phyloP scores from a whole-genome alignment of 2,888 invertebrate genomes.

The Ophioninae sp. region DNA sequence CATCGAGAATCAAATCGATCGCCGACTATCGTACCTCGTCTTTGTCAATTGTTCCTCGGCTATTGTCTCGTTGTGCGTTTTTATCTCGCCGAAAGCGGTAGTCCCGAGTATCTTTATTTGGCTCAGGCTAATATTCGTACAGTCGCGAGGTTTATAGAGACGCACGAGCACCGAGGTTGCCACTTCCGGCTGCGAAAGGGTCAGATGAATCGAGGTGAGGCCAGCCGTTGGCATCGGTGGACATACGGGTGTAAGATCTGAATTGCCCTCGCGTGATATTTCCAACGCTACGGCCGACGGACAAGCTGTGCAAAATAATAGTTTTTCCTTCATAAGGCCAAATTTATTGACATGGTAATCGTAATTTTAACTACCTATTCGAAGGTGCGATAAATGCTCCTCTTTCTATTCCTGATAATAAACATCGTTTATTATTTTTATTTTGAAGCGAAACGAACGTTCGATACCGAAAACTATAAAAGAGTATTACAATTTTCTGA shows the following conservation, averaged over 20 bases:
- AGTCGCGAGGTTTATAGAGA: slow-evolving; percentile 92
- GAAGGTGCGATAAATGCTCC: not conserved
- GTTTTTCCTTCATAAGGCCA: not conserved
- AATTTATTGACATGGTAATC: not conserved
- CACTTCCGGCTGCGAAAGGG: slow-evolving; percentile 91
- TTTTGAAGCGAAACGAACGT: not conserved
- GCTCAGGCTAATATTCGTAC: slow-evolving; percentile 93
- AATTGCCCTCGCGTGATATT: slow-evolving; percentile 90
- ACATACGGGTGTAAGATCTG: slow-evolving; percentile 90
- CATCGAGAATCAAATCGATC: not conserved
- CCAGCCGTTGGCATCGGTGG: slow-evolving; percentile 94
- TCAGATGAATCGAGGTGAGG: slow-evolving; percentile 92
- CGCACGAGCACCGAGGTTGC: slow-evolving; percentile 91
- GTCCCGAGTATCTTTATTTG: slow-evolving; percentile 93
- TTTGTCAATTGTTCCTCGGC: slow-evolving; percentile 83
- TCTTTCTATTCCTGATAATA: not conserved
- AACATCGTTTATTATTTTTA: not conserved
- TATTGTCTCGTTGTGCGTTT: slow-evolving; percentile 79
- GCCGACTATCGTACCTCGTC: slow-evolving; percentile 77
- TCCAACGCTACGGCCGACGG: slow-evolving; percentile 95
- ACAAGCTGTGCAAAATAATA: slow-evolving; percentile 84
- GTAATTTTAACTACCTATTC: not conserved
- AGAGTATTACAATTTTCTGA: not conserved
- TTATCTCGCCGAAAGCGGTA: slow-evolving; percentile 88
- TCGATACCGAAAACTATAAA: not conserved